Evolutionary conservation across 37 sponge, comb jelly and placozoan species (phyloP).

Genomic region (Aplysina aerophoba): DNA sequence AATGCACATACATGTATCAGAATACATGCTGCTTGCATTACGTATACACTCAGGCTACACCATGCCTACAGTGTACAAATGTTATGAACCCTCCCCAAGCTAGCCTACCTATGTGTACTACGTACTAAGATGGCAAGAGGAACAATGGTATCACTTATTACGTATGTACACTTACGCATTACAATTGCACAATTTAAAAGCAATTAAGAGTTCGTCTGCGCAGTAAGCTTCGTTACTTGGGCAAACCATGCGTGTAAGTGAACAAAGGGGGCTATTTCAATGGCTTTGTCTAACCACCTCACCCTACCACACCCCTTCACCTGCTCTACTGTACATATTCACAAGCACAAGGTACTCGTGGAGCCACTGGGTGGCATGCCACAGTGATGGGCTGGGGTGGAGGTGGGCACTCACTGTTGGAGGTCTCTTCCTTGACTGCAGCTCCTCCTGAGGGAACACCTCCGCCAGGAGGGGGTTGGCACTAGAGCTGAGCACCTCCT

Average conservation of each 20-base stretch:
- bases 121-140: neutral
- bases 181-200: no score
- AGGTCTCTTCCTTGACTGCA: slow-evolving; percentile 78
- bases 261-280: no score
- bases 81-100: no score
- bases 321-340: slow-evolving; percentile 1
- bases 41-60: neutral
- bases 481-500: slow-evolving; percentile 67
- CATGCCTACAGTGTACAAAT: no score
- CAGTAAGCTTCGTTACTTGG: no score
- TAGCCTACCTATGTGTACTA: neutral
- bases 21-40: neutral
- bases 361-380: no score
- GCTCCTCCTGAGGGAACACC: slow-evolving; percentile 69
- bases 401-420: slow-evolving; percentile 61
- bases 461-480: slow-evolving; percentile 36
- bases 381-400: no score
- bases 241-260: no score
- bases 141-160: neutral
- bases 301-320: slow-evolving; percentile 28
- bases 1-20: neutral
- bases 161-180: no score
- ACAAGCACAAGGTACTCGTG: no score
- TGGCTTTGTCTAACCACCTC: neutral
- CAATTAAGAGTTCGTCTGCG: no score